Conservation (phyloP, 2,797 vertebrate genomes). For the Antrozous pallidus region DNA sequence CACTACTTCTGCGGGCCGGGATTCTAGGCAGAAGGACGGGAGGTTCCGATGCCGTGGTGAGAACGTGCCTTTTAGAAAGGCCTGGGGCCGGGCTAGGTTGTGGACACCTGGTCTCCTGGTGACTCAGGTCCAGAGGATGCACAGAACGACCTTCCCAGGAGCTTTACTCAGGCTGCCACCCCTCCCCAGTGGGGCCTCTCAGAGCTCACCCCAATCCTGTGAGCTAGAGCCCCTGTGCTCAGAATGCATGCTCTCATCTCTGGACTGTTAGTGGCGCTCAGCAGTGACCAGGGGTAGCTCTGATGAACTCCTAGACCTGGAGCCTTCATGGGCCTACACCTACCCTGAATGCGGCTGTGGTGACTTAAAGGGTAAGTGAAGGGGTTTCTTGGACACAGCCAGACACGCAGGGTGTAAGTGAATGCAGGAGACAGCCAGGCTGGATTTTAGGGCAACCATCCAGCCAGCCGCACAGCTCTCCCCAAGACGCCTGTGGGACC, state of each 20-base stretch:
- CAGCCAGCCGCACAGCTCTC: background rate
- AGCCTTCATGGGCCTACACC: background rate
- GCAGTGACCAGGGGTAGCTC: background rate
- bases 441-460: background rate
- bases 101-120: background rate
- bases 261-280: background rate
- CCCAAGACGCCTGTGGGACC: background rate
- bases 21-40: background rate
- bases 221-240: background rate
- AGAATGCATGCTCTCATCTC: background rate
- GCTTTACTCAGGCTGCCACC: background rate
- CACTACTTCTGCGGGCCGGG: background rate
- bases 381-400: background rate
- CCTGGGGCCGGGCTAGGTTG: background rate
- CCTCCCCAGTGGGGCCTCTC: background rate
- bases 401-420: background rate
- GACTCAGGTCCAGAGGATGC: background rate
- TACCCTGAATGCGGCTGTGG: accelerated
- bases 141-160: background rate
- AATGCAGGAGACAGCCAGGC: background rate
- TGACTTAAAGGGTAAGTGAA: background rate
- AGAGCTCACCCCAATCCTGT: background rate
- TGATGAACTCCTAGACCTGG: background rate
- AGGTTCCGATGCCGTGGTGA: background rate
- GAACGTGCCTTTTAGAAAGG: background rate